These are phyloP conservation scores for Nyleta sp. DNA, from an alignment of 2,888 invertebrate species.

Conservation along the genomic window DNA sequence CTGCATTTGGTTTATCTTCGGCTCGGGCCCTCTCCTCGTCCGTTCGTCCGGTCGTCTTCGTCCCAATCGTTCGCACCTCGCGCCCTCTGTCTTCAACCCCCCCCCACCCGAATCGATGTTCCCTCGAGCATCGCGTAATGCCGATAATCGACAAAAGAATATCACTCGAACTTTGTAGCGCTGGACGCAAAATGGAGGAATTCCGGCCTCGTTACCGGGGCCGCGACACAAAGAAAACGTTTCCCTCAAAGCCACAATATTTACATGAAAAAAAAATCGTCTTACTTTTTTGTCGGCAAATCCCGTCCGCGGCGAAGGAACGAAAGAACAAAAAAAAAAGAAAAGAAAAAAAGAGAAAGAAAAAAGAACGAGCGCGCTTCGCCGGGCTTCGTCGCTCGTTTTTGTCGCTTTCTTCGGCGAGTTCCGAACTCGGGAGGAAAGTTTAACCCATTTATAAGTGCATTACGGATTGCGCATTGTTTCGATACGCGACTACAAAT, in stretches of 20 bases:
- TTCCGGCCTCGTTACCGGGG: constrained; percentile 47
- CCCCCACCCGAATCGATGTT: constrained; percentile 48
- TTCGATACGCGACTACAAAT: constrained; percentile 32
- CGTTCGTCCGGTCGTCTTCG: neutral
- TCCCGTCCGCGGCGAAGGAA: neutral
- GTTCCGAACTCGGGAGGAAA: constrained; percentile 45
- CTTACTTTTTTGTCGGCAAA: constrained; percentile 45
- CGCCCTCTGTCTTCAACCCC: neutral
- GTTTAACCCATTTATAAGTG: constrained; percentile 58
- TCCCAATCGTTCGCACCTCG: constrained; percentile 3
- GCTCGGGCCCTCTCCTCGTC: constrained; percentile 1
- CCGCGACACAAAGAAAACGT: constrained; percentile 44
- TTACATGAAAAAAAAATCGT: constrained; percentile 47
- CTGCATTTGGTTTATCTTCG: constrained; percentile 59
- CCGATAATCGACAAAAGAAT: constrained; percentile 64
- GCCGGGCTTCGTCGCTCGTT: constrained; percentile 28
- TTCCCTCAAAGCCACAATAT: constrained; percentile 54
- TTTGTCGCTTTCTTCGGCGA: constrained; percentile 30
- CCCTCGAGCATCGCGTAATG: constrained; percentile 52
- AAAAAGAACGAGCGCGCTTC: neutral
- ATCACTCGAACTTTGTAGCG: constrained; percentile 57
- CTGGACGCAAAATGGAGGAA: constrained; percentile 47
- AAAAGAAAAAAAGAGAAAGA: neutral
- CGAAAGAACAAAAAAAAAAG: too few relatives aligned
- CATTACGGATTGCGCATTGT: constrained; percentile 50